These are phyloP conservation scores for Machimus rusticus DNA, from an alignment of 2,888 invertebrate species.

Conservation along the genomic window DNA sequence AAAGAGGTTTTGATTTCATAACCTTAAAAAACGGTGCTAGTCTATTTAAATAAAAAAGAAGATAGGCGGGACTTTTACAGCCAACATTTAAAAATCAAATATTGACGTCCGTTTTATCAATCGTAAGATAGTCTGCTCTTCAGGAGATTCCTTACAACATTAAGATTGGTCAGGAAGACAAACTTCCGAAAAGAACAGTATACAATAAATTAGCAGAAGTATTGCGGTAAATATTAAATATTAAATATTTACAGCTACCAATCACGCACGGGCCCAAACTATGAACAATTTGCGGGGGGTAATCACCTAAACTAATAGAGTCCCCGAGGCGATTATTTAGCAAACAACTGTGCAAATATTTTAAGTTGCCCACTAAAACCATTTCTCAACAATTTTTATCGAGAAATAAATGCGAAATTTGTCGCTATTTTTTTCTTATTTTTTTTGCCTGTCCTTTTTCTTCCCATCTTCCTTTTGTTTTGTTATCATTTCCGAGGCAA, in stretches of 20 bases:
- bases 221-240: constrained; percentile 28
- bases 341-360: constrained; percentile 40
- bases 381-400: constrained; percentile 15
- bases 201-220: neutral
- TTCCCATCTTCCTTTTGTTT: neutral
- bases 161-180: neutral
- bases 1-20: too few relatives aligned
- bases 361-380: constrained; percentile 31
- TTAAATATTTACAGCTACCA: constrained; percentile 18
- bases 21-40: too few relatives aligned
- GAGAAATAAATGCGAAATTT: neutral
- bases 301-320: constrained; percentile 4
- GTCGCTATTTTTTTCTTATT: neutral
- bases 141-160: neutral
- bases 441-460: neutral
- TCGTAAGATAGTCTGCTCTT: neutral
- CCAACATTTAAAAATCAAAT: neutral
- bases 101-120: neutral
- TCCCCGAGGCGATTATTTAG: constrained; percentile 3
- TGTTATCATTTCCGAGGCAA: neutral
- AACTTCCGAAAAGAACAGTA: neutral
- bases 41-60: too few relatives aligned
- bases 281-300: neutral
- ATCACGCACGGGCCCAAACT: neutral
- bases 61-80: too few relatives aligned